A percentile compares a stretch with the other conserved stretches of the same genome.
Evolutionary conservation across 1,140 invertebrate genomes (phyloP).

Genomic region (Tyrophagus putrescentiae): DNA sequence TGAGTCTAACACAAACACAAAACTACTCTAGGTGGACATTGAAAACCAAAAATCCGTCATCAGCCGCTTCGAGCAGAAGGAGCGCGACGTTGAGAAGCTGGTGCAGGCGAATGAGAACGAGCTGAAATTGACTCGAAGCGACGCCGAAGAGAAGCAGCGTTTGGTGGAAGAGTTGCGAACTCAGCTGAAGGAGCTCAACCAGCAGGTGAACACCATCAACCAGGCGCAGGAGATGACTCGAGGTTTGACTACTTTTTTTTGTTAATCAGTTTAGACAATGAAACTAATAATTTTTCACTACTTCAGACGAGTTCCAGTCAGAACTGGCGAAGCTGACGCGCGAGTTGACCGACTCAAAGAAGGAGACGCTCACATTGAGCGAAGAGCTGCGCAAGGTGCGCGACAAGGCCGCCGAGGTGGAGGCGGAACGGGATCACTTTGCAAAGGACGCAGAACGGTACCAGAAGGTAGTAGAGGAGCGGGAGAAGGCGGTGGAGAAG

Average conservation of each 20-base stretch:
- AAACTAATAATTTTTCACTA: background rate
- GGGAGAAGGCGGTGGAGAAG: slow-evolving; percentile 9
- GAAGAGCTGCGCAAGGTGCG: background rate
- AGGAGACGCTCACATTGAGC: background rate
- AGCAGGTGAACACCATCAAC: background rate
- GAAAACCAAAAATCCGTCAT: slow-evolving; percentile 15
- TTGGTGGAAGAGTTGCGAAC: background rate
- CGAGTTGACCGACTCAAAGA: background rate
- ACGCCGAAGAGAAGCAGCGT: slow-evolving; percentile 12
- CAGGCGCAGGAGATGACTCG: background rate
- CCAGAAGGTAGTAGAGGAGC: background rate
- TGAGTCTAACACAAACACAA: too few relatives aligned
- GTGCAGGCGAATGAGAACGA: slow-evolving; percentile 4
- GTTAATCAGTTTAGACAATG: background rate
- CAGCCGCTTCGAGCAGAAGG: background rate
- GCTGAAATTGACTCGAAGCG: slow-evolving; percentile 14
- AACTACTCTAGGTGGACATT: slow-evolving; percentile 1
- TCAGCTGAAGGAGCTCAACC: background rate
- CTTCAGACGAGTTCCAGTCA: slow-evolving; percentile 4
- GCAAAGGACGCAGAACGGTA: background rate
- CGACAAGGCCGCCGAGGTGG: slow-evolving; percentile 4
- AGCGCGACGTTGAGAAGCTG: slow-evolving; percentile 13
- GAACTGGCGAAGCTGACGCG: background rate
- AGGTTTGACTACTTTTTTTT: slow-evolving; percentile 3
- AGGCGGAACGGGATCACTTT: slow-evolving; percentile 6